phyloP scores from a whole-genome alignment of 2,797 vertebrate genomes.

The Zenarchopterus dispar region DNA sequence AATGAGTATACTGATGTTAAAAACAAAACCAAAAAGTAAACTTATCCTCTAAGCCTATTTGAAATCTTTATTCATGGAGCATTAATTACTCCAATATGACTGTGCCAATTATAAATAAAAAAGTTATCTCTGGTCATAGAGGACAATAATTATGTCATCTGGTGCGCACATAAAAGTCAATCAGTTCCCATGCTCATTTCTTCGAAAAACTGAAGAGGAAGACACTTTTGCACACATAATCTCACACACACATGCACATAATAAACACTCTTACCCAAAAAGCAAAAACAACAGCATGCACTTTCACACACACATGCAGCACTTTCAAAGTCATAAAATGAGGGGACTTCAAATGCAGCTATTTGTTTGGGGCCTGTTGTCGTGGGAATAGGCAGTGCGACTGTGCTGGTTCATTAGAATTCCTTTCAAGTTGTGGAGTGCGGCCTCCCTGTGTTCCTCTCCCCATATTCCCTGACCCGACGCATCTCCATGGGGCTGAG shows the following conservation, averaged over 20 bases:
- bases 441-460: slow-evolving; percentile 84
- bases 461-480: slow-evolving; percentile 85
- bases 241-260: slow-evolving; percentile 17
- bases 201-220: slow-evolving; percentile 56
- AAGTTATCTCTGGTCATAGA: slow-evolving; percentile 62
- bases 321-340: slow-evolving; percentile 85
- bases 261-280: slow-evolving; percentile 60
- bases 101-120: slow-evolving; percentile 53
- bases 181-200: slow-evolving; percentile 71
- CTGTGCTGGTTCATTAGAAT: slow-evolving; percentile 86
- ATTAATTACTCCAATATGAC: slow-evolving; percentile 23
- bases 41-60: slow-evolving; percentile 15
- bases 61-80: slow-evolving; percentile 24
- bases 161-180: slow-evolving; percentile 71
- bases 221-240: slow-evolving; percentile 40
- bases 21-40: slow-evolving; percentile 25
- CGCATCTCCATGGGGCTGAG: slow-evolving; percentile 81
- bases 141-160: slow-evolving; percentile 71
- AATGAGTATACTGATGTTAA: slow-evolving; percentile 36
- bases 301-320: slow-evolving; percentile 61
- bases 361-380: slow-evolving; percentile 88
- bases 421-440: slow-evolving; percentile 87
- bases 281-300: slow-evolving; percentile 66
- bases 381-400: slow-evolving; percentile 84
- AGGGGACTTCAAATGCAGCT: slow-evolving; percentile 88